Evolutionary conservation across 2,888 invertebrate species (phyloP), one percentile per base, ranked within the genome.

Genomic region (Ischnus inquisitorius): DNA sequence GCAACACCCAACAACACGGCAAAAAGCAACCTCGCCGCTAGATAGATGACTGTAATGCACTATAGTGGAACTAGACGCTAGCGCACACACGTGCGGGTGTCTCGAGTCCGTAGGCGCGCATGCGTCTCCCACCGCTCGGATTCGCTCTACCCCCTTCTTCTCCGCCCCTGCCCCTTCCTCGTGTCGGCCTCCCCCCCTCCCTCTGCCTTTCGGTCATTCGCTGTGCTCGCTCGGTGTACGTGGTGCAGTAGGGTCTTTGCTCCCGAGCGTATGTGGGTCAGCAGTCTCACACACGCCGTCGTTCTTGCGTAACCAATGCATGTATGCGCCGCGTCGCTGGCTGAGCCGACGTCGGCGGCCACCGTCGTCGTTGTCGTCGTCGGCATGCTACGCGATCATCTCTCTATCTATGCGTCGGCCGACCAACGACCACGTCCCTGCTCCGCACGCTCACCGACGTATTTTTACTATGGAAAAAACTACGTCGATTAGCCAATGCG

Each of bases 231-330:
- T 80, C 62, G 76, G 79, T 77, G 77, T 85, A 88, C 89, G 89
- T 88, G 90, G 88, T 90, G 90, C 90, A 90, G 87, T 88, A 93
- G 92, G 93, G 93, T 93, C 93, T 92, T 93, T 93, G 93, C 93
- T 92, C 93, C 90, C 93, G 89, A 89, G 76, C 92, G 92, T 93
- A 93, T 93, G 92, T 93, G 90, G 93, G 93, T 93, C 93, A 93
- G 92, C 93, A 93, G 93, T 93, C 93, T 93, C 92, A 92, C 93
- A 93, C 93, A 92, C 93, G 93, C 90, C 88, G 88, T 89, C 89
- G 89, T 92, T 92, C 92, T 93, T 93, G 93, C 93, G 93, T 93
- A 93, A 93, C 92, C 90, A 91, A 92, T 93, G 92, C 92, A 93
- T 92, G 91, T 90, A 90, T 89, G 89, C 89, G 88, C 89, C 78